phyloP scores from a whole-genome alignment of 1,140 invertebrate genomes.

The Schlechtendalia chinensis region DNA sequence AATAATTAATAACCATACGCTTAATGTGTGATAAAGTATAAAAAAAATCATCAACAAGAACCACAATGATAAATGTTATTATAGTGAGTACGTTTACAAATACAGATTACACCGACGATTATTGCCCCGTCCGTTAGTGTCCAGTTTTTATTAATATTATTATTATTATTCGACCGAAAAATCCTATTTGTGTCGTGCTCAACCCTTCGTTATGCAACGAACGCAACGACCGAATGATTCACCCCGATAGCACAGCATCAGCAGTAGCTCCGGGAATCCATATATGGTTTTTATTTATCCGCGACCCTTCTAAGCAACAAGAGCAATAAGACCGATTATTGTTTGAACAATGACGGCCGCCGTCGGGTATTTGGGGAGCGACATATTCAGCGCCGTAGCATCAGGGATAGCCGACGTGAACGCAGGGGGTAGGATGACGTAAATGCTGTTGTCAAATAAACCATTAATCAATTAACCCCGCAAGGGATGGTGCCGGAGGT shows the following conservation, averaged over 20 bases:
- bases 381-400: background rate
- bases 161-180: constrained; percentile 35
- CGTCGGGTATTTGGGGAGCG: constrained; percentile 23
- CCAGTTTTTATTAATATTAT: constrained; percentile 33
- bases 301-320: constrained; percentile 37
- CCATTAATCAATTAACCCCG: constrained; percentile 50
- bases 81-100: constrained; percentile 9
- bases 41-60: background rate
- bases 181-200: background rate
- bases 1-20: background rate
- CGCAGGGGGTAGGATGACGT: constrained; percentile 12
- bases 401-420: background rate
- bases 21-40: background rate
- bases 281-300: constrained; percentile 27
- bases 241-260: constrained; percentile 31
- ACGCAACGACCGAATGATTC: constrained; percentile 44
- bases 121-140: constrained; percentile 16
- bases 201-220: constrained; percentile 26
- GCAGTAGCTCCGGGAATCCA: constrained; percentile 14
- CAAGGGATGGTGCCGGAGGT: constrained; percentile 45
- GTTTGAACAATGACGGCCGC: constrained; percentile 48
- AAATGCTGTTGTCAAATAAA: constrained; percentile 49
- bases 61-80: background rate
- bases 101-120: constrained; percentile 38
- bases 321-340: constrained; percentile 49